A percentile compares a stretch with the other conserved stretches of the same genome.
Evolutionary conservation across 2,113 vertebrate genomes (phyloP).

Genomic region (Nibea albiflora): DNA sequence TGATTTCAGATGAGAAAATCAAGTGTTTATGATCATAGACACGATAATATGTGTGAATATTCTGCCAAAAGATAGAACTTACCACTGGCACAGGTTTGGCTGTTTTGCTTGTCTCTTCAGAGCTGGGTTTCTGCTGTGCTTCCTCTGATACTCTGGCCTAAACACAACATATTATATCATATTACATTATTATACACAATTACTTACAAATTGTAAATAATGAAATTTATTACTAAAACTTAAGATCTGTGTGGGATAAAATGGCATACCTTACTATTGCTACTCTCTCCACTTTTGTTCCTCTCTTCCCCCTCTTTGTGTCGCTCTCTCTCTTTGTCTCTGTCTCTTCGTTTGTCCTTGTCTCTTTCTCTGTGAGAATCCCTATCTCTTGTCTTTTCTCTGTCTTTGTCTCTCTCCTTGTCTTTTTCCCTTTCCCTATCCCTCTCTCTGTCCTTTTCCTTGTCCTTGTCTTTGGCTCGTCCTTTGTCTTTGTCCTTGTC

Average conservation of each 20-base stretch:
- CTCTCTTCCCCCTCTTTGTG: conserved; percentile 61
- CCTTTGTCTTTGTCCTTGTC: conserved; percentile 75
- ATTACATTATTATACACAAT: too few species aligned
- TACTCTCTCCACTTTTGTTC: conserved; percentile 45
- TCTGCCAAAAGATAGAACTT: conserved; percentile 1
- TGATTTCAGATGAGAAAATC: neutral
- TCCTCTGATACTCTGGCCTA: conserved; percentile 74
- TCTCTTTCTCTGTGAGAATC: conserved; percentile 71
- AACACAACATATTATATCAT: neutral
- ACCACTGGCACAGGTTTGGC: conserved; percentile 72
- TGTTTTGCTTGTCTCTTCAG: conserved; percentile 67
- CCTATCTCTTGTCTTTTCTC: conserved; percentile 69
- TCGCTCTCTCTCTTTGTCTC: conserved; percentile 53
- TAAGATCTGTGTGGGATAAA: neutral
- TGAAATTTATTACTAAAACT: neutral
- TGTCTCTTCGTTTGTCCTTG: conserved; percentile 77
- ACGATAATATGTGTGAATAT: neutral
- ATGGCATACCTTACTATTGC: conserved; percentile 66
- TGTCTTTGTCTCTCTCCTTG: conserved; percentile 59
- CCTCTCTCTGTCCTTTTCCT: conserved; percentile 67
- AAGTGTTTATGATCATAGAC: neutral
- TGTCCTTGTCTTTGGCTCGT: conserved; percentile 75
- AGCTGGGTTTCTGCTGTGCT: conserved; percentile 42
- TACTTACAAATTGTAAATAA: neutral
- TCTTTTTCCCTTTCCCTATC: conserved; percentile 73